A percentile compares a stretch with the other conserved stretches of the same genome.
Evolutionary conservation across 2,888 invertebrate species (phyloP).

Genomic region (Myopa tessellatipennis): DNA sequence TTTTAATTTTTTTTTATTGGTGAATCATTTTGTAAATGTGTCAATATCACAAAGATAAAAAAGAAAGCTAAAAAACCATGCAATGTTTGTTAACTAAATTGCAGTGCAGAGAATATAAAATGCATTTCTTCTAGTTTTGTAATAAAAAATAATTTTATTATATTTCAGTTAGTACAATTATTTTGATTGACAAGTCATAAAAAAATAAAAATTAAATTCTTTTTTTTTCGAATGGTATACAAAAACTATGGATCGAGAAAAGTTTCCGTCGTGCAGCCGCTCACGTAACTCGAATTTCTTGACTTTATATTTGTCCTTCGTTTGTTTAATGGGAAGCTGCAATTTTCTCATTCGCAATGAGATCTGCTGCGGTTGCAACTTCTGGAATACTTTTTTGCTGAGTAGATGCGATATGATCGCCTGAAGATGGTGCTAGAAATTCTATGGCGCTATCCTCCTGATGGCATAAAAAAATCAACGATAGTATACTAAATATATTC

Average conservation of each 20-base stretch:
- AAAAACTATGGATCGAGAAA: constrained; percentile 38
- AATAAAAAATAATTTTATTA: constrained; percentile 59
- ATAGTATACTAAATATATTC: background rate
- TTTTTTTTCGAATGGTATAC: constrained; percentile 40
- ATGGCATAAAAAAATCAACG: constrained; percentile 21
- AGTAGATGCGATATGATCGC: background rate
- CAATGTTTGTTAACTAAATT: constrained; percentile 14
- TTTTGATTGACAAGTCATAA: constrained; percentile 51
- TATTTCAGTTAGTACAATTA: constrained; percentile 50
- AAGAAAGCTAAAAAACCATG: background rate
- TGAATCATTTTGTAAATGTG: constrained; percentile 26
- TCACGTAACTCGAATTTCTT: background rate
- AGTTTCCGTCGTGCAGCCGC: constrained; percentile 32
- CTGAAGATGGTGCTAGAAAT: background rate
- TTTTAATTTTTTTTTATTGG: constrained; percentile 26
- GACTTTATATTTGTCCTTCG: background rate
- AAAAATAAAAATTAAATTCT: constrained; percentile 44
- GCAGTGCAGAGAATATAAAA: constrained; percentile 35
- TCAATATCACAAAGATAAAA: constrained; percentile 19
- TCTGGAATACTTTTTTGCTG: constrained; percentile 10
- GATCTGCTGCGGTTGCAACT: background rate
- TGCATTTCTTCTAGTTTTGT: constrained; percentile 63
- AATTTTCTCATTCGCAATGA: constrained; percentile 25
- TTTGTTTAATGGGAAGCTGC: constrained; percentile 18
- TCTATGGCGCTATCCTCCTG: background rate